Evolutionary conservation across 2,888 invertebrate species (phyloP).

Genomic region (Hypercompe scribonia): DNA sequence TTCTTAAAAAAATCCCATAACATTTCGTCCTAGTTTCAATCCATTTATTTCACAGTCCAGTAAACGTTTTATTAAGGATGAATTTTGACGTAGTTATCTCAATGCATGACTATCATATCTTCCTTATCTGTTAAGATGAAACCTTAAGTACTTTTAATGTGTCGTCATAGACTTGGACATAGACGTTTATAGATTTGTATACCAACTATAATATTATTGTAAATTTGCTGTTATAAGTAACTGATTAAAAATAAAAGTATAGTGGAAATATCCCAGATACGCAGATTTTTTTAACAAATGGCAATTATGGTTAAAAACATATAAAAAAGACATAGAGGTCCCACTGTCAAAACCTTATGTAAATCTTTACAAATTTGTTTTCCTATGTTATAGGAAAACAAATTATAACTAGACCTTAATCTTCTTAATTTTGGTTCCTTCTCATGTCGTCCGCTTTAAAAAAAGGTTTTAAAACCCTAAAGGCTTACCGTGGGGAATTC

Average conservation of each 20-base stretch:
- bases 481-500: not conserved
- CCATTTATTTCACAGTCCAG: not conserved
- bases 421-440: not conserved
- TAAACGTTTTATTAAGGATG: not conserved
- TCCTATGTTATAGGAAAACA: not conserved
- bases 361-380: not conserved
- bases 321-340: too few species aligned
- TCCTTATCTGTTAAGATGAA: slow-evolving; percentile 1
- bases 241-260: not conserved
- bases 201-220: slow-evolving; percentile 1
- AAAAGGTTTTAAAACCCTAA: not conserved
- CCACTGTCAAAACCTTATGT: not conserved
- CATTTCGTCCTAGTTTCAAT: not conserved
- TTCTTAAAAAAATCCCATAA: not conserved
- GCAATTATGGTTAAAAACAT: too few species aligned
- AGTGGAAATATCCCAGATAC: not conserved
- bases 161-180: slow-evolving; percentile 16
- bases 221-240: not conserved
- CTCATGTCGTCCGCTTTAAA: not conserved
- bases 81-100: slow-evolving; percentile 6
- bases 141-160: not conserved
- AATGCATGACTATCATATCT: not conserved
- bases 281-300: not conserved
- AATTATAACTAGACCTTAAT: not conserved
- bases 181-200: slow-evolving; percentile 8